phyloP scores from a whole-genome alignment of 2,113 vertebrate species.

The Otolemur garnettii region DNA sequence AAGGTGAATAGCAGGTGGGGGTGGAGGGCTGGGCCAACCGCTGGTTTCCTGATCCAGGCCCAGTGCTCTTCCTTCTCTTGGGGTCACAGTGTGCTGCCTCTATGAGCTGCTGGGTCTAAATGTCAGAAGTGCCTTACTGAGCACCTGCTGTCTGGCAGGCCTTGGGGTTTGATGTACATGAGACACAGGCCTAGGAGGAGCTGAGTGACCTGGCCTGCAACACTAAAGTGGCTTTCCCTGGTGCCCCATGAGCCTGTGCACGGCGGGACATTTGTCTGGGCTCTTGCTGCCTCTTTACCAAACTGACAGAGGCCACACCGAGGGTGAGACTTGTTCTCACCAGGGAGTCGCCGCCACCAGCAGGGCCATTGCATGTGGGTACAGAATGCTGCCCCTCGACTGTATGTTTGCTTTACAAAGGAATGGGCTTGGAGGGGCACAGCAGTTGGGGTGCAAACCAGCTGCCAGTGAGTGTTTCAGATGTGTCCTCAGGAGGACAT shows the following conservation, averaged over 20 bases:
- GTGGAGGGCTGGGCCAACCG: neutral
- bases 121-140: neutral
- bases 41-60: neutral
- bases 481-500: rapidly evolving
- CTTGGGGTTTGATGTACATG: neutral
- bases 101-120: neutral
- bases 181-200: neutral
- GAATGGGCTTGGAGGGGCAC: neutral
- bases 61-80: neutral
- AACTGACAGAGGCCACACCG: too few relatives aligned
- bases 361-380: too few relatives aligned
- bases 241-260: rapidly evolving
- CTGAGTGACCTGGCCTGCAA: neutral
- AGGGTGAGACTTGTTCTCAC: too few relatives aligned
- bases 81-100: neutral
- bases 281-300: too few relatives aligned
- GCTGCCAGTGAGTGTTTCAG: neutral
- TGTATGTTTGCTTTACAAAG: too few relatives aligned
- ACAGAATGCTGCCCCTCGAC: too few relatives aligned
- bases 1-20: neutral
- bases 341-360: too few relatives aligned
- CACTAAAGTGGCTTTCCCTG: neutral
- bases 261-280: too few relatives aligned
- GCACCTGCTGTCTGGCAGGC: neutral
- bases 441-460: neutral